A percentile compares a stretch with the other conserved stretches of the same genome.
Conservation (phyloP, 1,140 invertebrate species). For the Nephila pilipes region DNA sequence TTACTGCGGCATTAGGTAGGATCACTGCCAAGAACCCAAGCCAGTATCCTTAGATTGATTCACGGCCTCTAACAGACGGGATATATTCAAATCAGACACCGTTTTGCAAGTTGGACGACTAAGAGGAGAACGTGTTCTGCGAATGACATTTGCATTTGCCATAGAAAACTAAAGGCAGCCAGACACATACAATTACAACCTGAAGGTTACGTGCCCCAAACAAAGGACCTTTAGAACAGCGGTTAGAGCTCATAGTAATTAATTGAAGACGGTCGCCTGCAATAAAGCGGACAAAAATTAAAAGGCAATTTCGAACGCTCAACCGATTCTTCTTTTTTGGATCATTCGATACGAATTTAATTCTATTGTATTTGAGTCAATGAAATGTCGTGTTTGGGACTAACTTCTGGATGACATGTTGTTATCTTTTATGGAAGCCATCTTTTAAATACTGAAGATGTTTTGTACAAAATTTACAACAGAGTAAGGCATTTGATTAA, state of each 20-base stretch:
- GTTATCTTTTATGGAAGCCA: neutral
- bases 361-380: neutral
- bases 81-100: conserved; percentile 44
- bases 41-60: conserved; percentile 42
- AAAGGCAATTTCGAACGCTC: neutral
- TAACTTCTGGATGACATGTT: neutral
- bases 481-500: too few species aligned
- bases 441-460: too few species aligned
- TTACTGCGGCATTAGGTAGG: conserved; percentile 40
- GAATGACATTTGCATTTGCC: conserved; percentile 6
- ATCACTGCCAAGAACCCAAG: conserved; percentile 29
- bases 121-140: neutral
- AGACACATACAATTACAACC: conserved; percentile 16
- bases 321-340: neutral
- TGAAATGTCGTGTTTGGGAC: neutral
- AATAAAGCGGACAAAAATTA: neutral
- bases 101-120: neutral
- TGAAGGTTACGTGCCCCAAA: conserved; percentile 5
- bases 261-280: neutral
- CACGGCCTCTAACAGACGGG: neutral
- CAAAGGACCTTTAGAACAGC: conserved; percentile 26
- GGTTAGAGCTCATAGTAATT: neutral
- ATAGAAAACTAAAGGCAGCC: neutral
- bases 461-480: too few species aligned
- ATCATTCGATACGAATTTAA: neutral